Evolutionary conservation across 2,113 vertebrate species (phyloP), one percentile per base, ranked within the genome.

Genomic region (Larimichthys crocea): DNA sequence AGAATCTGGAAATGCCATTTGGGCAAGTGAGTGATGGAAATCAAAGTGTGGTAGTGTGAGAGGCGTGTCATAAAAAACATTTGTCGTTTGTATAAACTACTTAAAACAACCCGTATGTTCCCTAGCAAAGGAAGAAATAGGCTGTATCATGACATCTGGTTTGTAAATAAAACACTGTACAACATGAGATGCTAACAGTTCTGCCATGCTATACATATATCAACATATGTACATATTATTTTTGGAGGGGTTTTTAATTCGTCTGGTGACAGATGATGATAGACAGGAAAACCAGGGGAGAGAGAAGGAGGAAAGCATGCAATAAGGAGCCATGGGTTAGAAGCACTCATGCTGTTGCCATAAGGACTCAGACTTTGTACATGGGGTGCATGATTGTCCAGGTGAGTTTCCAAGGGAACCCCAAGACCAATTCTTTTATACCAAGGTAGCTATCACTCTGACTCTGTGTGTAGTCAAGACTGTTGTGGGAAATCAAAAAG

Each of bases 1-100:
- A 74, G 69, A 88, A 75, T 79, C 16, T 77, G 31, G 61, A 88
- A 66, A 77, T 80, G 76, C 76, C 59, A 48, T 69, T 68, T 29
- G 55, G 48, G 61, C 22, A 56, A 29, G 74, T 78, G 66, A 83
- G 79, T 74, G 76, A 61, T 71, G 61, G 69, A 82, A 90, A 56
- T 49, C 10, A 35, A 73, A 49, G 55, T 26, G 31, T 7, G 66
- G 56, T 70, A 72, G 90, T 75, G 44, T 49, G 66, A 85, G 75
- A 69, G 10, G 53, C 63, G 59, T 12, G 9, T 5, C 40, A 31
- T 10, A 8, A n/a, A 50, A 68, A 59, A 74, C 72, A 55, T 87
- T 76, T 10, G 22, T 71, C 5, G 2, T 49, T 56, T 42, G 40
- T 49, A 42, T 17, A 22, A 55, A 49, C 4, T 3, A 46, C 52